Percentiles rank a stretch among this genome's conserved stretches.
phyloP scores from a whole-genome alignment of 2,888 invertebrate species.

The Lasioglossum morio region DNA sequence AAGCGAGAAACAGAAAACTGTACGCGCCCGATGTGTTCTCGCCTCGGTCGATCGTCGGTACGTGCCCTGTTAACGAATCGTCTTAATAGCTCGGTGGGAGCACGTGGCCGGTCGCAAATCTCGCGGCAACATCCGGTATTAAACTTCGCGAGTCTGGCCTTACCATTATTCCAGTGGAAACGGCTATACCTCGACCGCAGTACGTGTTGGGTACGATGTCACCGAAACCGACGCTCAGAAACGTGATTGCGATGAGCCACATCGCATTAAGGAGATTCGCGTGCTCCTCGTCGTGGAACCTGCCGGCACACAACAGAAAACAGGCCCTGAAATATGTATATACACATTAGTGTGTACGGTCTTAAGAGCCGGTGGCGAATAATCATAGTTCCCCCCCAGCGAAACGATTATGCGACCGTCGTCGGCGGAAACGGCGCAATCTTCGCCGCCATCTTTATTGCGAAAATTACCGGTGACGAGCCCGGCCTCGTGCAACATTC shows the following conservation, averaged over 20 bases:
- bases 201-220: conserved; percentile 99
- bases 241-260: conserved; percentile 99
- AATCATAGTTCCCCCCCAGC: conserved; percentile 15
- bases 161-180: conserved; percentile 99
- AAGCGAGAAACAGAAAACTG: conserved; percentile 5
- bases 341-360: neutral
- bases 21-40: neutral
- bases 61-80: neutral
- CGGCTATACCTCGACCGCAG: conserved; percentile 99
- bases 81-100: conserved; percentile 5
- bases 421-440: neutral
- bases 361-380: conserved; percentile 1
- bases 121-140: conserved; percentile 37
- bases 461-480: neutral
- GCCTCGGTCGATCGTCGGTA: conserved; percentile 17
- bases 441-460: conserved; percentile 1
- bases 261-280: conserved; percentile 99
- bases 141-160: conserved; percentile 83
- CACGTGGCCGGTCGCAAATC: conserved; percentile 27
- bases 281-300: conserved; percentile 99
- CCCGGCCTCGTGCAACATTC: neutral
- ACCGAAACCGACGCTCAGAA: conserved; percentile 99
- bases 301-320: conserved; percentile 82
- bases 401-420: neutral
- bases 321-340: conserved; percentile 27